phyloP scores from a whole-genome alignment of 1,140 invertebrate species.

The Gryon sp. region DNA sequence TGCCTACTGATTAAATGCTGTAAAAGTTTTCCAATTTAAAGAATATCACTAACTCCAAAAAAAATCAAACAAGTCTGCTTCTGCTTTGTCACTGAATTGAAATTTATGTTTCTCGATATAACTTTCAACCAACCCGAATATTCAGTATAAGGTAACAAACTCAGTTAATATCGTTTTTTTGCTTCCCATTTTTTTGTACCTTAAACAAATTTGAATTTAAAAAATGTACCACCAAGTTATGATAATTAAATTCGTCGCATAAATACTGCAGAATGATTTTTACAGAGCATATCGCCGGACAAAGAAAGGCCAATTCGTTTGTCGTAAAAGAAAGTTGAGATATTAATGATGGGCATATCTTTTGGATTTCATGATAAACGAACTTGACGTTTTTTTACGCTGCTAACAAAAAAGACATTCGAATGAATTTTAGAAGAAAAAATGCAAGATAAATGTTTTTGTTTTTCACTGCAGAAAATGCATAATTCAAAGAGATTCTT shows the following conservation, averaged over 20 bases:
- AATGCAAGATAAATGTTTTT: too few relatives aligned
- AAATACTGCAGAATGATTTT: conserved; percentile 15
- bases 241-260: conserved; percentile 4
- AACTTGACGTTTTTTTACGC: conserved; percentile 26
- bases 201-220: neutral
- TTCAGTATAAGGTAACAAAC: neutral
- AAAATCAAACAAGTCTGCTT: neutral
- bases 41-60: neutral
- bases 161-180: neutral
- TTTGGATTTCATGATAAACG: conserved; percentile 36
- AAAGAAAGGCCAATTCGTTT: conserved; percentile 23
- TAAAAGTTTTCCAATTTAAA: conserved; percentile 48
- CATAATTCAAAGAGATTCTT: too few relatives aligned
- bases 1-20: conserved; percentile 32
- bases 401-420: conserved; percentile 17
- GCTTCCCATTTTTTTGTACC: neutral
- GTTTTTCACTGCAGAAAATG: too few relatives aligned
- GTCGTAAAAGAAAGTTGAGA: conserved; percentile 25
- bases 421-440: too few relatives aligned
- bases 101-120: conserved; percentile 38
- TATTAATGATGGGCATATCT: conserved; percentile 51
- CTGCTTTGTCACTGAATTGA: conserved; percentile 8
- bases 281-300: conserved; percentile 26
- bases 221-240: neutral
- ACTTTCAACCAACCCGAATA: conserved; percentile 1